Conservation (phyloP, 2,888 invertebrate species). For the Calameuta pallipes region DNA sequence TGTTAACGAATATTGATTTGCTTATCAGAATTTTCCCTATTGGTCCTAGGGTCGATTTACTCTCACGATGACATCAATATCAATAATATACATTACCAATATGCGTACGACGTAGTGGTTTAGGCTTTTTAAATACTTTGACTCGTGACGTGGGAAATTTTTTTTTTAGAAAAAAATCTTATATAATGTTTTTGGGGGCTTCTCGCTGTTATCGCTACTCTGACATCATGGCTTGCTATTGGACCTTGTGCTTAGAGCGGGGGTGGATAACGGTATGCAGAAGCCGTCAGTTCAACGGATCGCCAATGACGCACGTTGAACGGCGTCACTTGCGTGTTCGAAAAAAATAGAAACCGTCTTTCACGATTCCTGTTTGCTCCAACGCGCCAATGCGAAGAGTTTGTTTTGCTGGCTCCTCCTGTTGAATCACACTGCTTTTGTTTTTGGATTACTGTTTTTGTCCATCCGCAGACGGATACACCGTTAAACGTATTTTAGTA, state of each 20-base stretch:
- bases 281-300: neutral
- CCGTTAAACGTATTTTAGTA: neutral
- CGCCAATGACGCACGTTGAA: neutral
- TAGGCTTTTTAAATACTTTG: neutral
- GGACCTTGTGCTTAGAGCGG: neutral
- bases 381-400: neutral
- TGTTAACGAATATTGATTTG: neutral
- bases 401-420: neutral
- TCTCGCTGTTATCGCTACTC: neutral
- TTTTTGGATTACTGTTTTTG: neutral
- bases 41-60: neutral
- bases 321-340: neutral
- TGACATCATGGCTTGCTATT: neutral
- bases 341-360: neutral
- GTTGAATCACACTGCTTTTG: neutral
- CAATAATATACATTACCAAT: neutral
- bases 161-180: too few species aligned
- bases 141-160: neutral
- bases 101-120: neutral
- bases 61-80: neutral
- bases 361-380: neutral
- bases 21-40: neutral
- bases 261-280: neutral
- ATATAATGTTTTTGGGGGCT: neutral
- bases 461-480: neutral